Evolutionary conservation across 2,888 invertebrate genomes (phyloP).

Genomic region (Odontomyia ornata): DNA sequence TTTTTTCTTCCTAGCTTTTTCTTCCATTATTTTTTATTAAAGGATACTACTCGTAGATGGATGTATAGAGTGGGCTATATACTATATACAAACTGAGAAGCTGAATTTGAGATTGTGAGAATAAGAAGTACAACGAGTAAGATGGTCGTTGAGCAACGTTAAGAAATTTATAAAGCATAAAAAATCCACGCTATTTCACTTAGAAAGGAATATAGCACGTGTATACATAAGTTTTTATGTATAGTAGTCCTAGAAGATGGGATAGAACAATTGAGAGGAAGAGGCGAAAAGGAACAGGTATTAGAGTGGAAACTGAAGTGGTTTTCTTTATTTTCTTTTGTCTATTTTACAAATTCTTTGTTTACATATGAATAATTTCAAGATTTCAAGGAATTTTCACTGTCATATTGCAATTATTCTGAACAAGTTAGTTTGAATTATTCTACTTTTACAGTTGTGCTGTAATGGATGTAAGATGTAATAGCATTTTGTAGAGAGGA

Average conservation of each 20-base stretch:
- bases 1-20: too few relatives aligned
- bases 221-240: not conserved
- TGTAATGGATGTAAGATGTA: not conserved
- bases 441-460: not conserved
- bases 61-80: too few relatives aligned
- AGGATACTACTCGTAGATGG: too few relatives aligned
- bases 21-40: too few relatives aligned
- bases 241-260: not conserved
- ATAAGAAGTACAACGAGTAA: not conserved
- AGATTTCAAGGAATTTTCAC: not conserved
- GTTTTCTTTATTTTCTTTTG: too few relatives aligned
- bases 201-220: not conserved
- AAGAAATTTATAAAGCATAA: conserved; percentile 10
- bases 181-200: not conserved
- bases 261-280: not conserved
- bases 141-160: not conserved
- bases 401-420: conserved; percentile 1
- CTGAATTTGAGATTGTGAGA: too few relatives aligned
- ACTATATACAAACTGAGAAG: too few relatives aligned
- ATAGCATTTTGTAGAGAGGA: not conserved
- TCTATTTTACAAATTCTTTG: not conserved
- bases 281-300: too few relatives aligned
- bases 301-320: too few relatives aligned
- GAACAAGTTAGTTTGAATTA: conserved; percentile 3
- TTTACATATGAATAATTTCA: conserved; percentile 9